These are phyloP conservation scores for Cephalopholis sonnerati DNA, from an alignment of 2,113 vertebrate species.

Conservation along the genomic window DNA sequence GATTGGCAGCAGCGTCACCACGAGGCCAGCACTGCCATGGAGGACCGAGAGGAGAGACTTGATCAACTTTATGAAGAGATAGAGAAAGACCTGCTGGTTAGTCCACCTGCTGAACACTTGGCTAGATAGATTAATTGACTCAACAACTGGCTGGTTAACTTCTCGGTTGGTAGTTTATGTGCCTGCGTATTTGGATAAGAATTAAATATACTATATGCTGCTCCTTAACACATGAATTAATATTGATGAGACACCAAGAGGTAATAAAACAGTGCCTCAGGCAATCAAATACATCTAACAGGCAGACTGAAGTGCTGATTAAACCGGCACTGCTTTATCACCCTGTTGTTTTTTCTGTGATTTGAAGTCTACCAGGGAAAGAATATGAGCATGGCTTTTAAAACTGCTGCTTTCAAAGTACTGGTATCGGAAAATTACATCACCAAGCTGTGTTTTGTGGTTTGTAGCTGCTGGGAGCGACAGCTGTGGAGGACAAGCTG, in stretches of 20 bases:
- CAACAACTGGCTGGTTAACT: background rate
- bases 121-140: background rate
- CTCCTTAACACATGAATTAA: too few species aligned
- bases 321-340: background rate
- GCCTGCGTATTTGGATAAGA: background rate
- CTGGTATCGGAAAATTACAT: background rate
- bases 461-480: constrained; percentile 89
- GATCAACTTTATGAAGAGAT: constrained; percentile 91
- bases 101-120: background rate
- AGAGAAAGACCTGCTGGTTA: constrained; percentile 91
- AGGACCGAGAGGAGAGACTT: constrained; percentile 88
- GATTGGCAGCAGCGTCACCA: constrained; percentile 89
- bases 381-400: background rate
- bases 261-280: background rate
- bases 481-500: constrained; percentile 97
- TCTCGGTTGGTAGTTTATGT: background rate
- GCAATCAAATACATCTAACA: background rate
- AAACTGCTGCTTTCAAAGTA: background rate
- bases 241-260: too few species aligned
- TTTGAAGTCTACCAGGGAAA: background rate
- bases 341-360: background rate
- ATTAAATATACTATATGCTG: background rate
- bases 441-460: background rate
- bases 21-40: constrained; percentile 87
- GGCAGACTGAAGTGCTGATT: background rate